Percentiles rank a stretch among this genome's conserved stretches.
Evolutionary conservation across 2,888 invertebrate species (phyloP).

Genomic region (Tipula helvola): DNA sequence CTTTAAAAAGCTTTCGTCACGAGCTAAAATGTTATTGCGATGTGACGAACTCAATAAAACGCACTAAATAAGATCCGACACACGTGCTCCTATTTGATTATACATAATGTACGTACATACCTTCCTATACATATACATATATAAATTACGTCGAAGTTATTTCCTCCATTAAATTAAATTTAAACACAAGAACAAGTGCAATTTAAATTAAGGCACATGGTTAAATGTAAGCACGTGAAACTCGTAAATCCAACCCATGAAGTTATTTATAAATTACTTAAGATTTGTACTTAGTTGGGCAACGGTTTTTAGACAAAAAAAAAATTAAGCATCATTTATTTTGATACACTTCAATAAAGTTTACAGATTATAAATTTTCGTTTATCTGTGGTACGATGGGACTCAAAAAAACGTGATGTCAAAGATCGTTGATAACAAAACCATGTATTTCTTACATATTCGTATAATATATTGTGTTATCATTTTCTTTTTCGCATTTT

Average conservation of each 20-base stretch:
- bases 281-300: background rate
- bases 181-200: background rate
- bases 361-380: background rate
- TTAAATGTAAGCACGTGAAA: background rate
- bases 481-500: background rate
- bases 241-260: background rate
- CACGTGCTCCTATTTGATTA: too few relatives aligned
- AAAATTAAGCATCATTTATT: background rate
- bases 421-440: background rate
- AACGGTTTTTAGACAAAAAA: too few relatives aligned
- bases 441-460: background rate
- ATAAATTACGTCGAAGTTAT: background rate
- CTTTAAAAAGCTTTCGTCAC: too few relatives aligned
- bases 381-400: background rate
- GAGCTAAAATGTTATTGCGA: too few relatives aligned
- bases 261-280: background rate
- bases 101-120: too few relatives aligned
- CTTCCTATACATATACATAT: too few relatives aligned
- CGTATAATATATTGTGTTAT: background rate
- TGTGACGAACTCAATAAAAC: too few relatives aligned
- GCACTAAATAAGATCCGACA: too few relatives aligned
- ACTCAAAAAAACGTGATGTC: slow-evolving; percentile 8
- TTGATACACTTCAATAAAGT: background rate
- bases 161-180: background rate
- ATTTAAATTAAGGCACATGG: background rate